phyloP scores from a whole-genome alignment of 2,797 vertebrate species.

The Sebastes goodei region DNA sequence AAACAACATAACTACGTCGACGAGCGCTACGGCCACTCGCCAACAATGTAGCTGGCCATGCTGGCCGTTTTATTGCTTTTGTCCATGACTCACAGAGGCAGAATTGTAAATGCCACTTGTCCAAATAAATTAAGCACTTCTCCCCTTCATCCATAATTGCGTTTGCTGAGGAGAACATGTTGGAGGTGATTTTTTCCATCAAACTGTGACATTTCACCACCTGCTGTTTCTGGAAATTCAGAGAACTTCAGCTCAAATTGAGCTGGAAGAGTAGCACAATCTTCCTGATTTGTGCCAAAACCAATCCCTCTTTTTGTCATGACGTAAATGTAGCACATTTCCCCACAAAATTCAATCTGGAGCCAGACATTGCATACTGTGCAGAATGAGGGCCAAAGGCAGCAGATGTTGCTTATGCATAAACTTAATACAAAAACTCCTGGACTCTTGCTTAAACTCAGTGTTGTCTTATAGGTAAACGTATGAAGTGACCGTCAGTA shows the following conservation, averaged over 20 bases:
- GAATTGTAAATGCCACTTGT: background rate
- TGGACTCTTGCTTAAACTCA: background rate
- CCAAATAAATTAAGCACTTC: background rate
- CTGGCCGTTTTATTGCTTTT: too few relatives aligned
- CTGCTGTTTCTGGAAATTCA: background rate
- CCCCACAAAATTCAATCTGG: background rate
- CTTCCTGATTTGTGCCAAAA: background rate
- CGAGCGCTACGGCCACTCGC: too few relatives aligned
- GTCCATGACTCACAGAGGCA: background rate
- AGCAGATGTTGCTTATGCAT: background rate
- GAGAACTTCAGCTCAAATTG: background rate
- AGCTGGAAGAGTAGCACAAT: background rate
- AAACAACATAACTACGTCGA: too few relatives aligned
- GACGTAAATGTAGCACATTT: background rate
- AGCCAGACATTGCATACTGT: background rate
- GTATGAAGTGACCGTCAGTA: too few relatives aligned
- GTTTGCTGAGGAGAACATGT: background rate
- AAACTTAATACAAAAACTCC: background rate
- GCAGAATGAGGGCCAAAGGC: background rate
- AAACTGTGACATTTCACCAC: background rate
- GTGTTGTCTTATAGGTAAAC: background rate
- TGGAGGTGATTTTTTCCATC: background rate
- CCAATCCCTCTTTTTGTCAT: background rate
- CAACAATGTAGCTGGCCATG: too few relatives aligned
- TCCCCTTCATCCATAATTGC: background rate